These are phyloP conservation scores for Labia minor DNA, from an alignment of 2,888 invertebrate genomes.

Conservation along the genomic window DNA sequence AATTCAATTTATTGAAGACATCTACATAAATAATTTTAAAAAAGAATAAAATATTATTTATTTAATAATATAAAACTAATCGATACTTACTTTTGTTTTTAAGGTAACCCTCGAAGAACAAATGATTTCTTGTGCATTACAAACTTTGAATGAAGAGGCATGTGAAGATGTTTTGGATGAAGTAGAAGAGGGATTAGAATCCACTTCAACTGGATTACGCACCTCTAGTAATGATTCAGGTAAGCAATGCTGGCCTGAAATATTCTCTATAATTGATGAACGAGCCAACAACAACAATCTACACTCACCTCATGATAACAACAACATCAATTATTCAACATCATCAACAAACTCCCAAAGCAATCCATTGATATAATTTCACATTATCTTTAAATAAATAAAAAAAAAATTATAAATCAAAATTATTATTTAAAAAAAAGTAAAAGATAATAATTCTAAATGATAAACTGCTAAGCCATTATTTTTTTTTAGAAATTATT, in stretches of 20 bases:
- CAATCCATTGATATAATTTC: neutral
- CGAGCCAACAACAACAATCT: no score
- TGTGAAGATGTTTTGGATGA: slow-evolving; percentile 79
- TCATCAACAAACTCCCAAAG: neutral
- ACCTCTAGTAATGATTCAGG: neutral
- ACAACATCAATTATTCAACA: no score
- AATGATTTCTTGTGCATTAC: slow-evolving; percentile 87
- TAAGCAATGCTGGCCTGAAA: neutral
- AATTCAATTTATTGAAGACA: no score
- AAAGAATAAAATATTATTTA: no score
- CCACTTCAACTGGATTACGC: slow-evolving; percentile 17
- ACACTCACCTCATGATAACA: no score
- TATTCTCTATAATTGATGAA: neutral
- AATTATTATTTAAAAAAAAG: neutral
- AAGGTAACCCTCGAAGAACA: slow-evolving; percentile 90
- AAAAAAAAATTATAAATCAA: neutral
- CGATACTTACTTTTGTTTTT: slow-evolving; percentile 26
- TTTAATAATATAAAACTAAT: no score
- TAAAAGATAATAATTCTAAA: no score
- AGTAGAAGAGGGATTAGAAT: slow-evolving; percentile 34
- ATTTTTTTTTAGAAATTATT: neutral
- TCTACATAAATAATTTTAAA: no score
- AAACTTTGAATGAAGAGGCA: slow-evolving; percentile 86
- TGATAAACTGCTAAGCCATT: neutral
- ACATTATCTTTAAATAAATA: neutral